Base-by-base conservation (phyloP, 2,797 vertebrate genomes). In the Erethizon dorsatum region DNA sequence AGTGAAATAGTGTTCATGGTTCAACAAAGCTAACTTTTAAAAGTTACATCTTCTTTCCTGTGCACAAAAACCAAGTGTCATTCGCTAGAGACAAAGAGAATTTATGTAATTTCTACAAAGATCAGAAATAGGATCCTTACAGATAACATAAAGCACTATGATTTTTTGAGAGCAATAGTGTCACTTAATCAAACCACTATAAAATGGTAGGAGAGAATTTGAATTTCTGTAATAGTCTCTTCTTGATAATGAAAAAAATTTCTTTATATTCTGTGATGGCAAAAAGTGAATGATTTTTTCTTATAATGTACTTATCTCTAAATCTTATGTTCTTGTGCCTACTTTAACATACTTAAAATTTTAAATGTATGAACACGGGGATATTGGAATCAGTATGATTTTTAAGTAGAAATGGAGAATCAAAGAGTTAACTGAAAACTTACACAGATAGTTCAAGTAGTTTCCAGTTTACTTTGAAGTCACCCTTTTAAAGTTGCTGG, bases 321-420 rank as follows among this genome's bases (percentile, higher is more conserved):
- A 7, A 26, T 61, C 47, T 73, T 18, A 59, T 61, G 86, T 17
- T 4, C 31, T 82, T 28, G 15, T 17, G 6, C 63, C 26, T 15
- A 67, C 63, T 59, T 85, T 96, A 78, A 75, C 52, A 86, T 83
- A 28, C 54, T 86, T 63, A 83, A 79, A 80, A 69, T 50, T 69
- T 57, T 73, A 86, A 84, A 92, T 91, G 93, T 1, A 31, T 20
- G 2, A 28, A 18, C 33, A 54, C 24, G 2, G 28, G 18, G 2
- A 80, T 59, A 82, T 77, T 52, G 37, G 47, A 61, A 56, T 18
- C 13, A 20, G n/a, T 33, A 37, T 78, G 73, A 20, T 77, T 83
- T 90, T 63, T 59, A 82, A 69, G 15, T 15, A 47, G 14, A 61
- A 79, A 61, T 41, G 13, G 4, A 41, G 14, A 86, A 22, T 37